Conservation (phyloP, 2,797 vertebrate genomes). For the Lagodon rhomboides region DNA sequence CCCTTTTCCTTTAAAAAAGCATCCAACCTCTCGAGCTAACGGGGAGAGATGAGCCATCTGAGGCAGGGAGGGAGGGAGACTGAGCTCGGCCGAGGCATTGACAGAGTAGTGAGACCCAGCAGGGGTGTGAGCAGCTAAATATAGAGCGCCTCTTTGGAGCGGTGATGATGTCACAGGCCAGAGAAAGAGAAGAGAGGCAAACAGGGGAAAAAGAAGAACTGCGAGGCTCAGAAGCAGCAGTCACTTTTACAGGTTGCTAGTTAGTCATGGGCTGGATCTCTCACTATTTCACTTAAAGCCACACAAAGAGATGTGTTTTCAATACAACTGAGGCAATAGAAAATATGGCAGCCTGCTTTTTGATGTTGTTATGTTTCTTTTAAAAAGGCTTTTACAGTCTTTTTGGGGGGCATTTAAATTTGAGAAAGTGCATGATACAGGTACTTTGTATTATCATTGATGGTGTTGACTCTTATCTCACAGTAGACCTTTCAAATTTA, state of each 20-base stretch:
- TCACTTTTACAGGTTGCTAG: slow-evolving; percentile 47
- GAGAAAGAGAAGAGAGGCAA: slow-evolving; percentile 64
- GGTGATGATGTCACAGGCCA: slow-evolving; percentile 85
- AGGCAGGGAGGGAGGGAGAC: slow-evolving; percentile 58
- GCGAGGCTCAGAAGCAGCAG: slow-evolving; percentile 58
- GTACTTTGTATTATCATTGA: background rate
- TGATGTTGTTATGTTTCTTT: slow-evolving; percentile 2
- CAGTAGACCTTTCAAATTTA: background rate
- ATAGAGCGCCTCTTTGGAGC: slow-evolving; percentile 84
- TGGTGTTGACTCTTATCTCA: background rate
- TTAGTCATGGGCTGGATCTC: slow-evolving; percentile 19
- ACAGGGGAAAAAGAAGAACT: slow-evolving; percentile 50
- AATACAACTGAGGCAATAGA: slow-evolving; percentile 11
- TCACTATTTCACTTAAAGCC: slow-evolving; percentile 23
- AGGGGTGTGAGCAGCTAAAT: slow-evolving; percentile 85
- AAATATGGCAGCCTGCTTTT: background rate
- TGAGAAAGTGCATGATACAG: background rate
- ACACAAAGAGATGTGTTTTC: slow-evolving; percentile 14
- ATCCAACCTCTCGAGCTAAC: slow-evolving; percentile 45
- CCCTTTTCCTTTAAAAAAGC: slow-evolving; percentile 29
- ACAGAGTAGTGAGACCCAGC: slow-evolving; percentile 83
- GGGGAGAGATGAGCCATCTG: slow-evolving; percentile 68
- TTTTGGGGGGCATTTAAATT: background rate
- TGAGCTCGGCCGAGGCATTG: slow-evolving; percentile 76
- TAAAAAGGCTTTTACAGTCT: slow-evolving; percentile 13